Conservation (phyloP, 2,113 vertebrate species). For the Ictalurus furcatus region DNA sequence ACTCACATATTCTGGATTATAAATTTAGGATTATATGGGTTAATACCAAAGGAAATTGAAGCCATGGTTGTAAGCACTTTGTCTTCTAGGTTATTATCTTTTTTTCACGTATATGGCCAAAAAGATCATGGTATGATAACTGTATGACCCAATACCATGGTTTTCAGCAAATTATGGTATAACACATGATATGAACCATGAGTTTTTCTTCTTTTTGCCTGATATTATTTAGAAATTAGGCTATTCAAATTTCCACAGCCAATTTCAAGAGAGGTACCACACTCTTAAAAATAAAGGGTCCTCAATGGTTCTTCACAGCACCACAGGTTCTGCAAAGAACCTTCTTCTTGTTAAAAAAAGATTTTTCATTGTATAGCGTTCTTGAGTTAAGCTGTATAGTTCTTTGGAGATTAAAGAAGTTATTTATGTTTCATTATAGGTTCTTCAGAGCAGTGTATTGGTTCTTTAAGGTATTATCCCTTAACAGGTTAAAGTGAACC, state of each 20-base stretch:
- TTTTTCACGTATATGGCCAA: background rate
- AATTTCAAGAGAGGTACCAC: background rate
- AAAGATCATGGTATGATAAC: background rate
- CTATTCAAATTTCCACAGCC: background rate
- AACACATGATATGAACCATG: background rate
- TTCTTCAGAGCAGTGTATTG: too few relatives aligned
- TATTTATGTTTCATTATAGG: too few relatives aligned
- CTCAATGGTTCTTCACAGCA: too few relatives aligned
- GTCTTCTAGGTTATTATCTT: background rate
- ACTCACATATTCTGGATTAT: background rate
- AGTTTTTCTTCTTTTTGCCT: slow-evolving; percentile 1
- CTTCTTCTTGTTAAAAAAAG: too few relatives aligned
- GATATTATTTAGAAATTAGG: background rate
- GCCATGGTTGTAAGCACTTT: slow-evolving; percentile 26
- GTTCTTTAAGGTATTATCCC: too few relatives aligned
- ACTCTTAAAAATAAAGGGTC: too few relatives aligned
- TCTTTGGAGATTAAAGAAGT: too few relatives aligned
- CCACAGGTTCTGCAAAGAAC: too few relatives aligned
- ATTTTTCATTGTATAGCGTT: too few relatives aligned
- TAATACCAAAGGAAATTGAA: slow-evolving; percentile 31
- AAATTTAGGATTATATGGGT: slow-evolving; percentile 3
- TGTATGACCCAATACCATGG: background rate
- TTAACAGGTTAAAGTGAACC: too few relatives aligned
- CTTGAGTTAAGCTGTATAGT: too few relatives aligned
- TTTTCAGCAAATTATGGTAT: background rate